A percentile compares a stretch with the other conserved stretches of the same genome.
phyloP scores from a whole-genome alignment of 53 echinoderm and acorn worm species.

The Antedon mediterranea region DNA sequence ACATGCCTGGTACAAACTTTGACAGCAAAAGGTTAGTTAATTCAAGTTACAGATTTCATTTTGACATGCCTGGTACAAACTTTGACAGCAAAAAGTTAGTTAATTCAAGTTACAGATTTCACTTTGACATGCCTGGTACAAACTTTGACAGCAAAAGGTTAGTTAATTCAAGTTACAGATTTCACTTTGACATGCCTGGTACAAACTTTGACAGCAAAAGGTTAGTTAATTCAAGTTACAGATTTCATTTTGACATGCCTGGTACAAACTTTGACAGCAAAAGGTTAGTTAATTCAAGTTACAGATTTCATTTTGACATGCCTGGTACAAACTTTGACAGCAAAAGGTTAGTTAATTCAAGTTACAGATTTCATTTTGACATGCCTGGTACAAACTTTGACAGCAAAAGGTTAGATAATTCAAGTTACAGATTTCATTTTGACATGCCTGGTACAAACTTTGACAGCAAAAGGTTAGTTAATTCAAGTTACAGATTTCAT shows the following conservation, averaged over 20 bases:
- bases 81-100: conserved; percentile 88
- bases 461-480: conserved; percentile 75
- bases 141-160: conserved; percentile 98
- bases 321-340: conserved; percentile 98
- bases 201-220: conserved; percentile 98
- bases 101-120: too few relatives aligned
- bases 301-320: conserved; percentile 88
- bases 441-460: conserved; percentile 98
- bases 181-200: conserved; percentile 94
- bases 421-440: too few relatives aligned
- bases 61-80: conserved; percentile 97
- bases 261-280: conserved; percentile 98
- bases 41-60: too few relatives aligned
- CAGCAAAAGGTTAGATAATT: conserved; percentile 57
- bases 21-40: conserved; percentile 69
- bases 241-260: conserved; percentile 89
- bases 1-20: conserved; percentile 98
- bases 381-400: conserved; percentile 99
- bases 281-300: conserved; percentile 38
- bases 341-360: conserved; percentile 50
- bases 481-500: too few relatives aligned
- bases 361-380: too few relatives aligned
- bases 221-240: conserved; percentile 27
- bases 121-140: conserved; percentile 94
- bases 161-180: too few relatives aligned